Conservation (phyloP, 2,888 invertebrate species). For the Pterostichus madidus region DNA sequence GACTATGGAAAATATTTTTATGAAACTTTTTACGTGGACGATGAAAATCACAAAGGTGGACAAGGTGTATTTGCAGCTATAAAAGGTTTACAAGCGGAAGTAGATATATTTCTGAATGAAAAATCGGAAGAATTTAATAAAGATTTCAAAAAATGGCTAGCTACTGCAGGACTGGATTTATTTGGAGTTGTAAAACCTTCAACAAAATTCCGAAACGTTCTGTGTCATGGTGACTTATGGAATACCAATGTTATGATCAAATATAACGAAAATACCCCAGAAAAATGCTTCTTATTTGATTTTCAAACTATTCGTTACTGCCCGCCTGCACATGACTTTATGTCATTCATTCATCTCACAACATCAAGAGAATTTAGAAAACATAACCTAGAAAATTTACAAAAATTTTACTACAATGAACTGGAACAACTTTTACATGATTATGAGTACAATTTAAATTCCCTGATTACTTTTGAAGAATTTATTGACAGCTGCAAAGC, state of each 20-base stretch:
- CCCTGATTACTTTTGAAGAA: slow-evolving; percentile 44
- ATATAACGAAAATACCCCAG: slow-evolving; percentile 69
- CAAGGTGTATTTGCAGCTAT: slow-evolving; percentile 73
- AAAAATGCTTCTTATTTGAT: slow-evolving; percentile 74
- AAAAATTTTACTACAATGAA: slow-evolving; percentile 43
- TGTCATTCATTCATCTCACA: slow-evolving; percentile 59
- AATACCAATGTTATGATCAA: slow-evolving; percentile 72
- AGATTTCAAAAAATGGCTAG: slow-evolving; percentile 67
- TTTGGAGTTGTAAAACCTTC: slow-evolving; percentile 73
- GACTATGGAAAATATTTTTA: slow-evolving; percentile 71
- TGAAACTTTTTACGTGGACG: slow-evolving; percentile 75
- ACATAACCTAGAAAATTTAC: slow-evolving; percentile 33
- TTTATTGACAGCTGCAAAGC: slow-evolving; percentile 56
- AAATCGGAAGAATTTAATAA: slow-evolving; percentile 4
- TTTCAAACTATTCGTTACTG: slow-evolving; percentile 78
- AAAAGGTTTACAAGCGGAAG: slow-evolving; percentile 72
- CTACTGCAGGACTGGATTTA: slow-evolving; percentile 27
- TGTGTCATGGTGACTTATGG: slow-evolving; percentile 70
- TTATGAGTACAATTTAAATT: slow-evolving; percentile 21
- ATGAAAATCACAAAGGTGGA: slow-evolving; percentile 70
- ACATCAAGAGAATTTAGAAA: slow-evolving; percentile 57
- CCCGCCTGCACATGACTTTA: slow-evolving; percentile 82
- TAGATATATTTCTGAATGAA: slow-evolving; percentile 69
- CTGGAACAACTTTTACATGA: not conserved
- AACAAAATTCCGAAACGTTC: slow-evolving; percentile 72